Percentiles rank a stretch among this genome's conserved stretches.
These are phyloP conservation scores for Ptilorrhoa leucosticta DNA, from an alignment of 2,113 vertebrate genomes.

Conservation along the genomic window DNA sequence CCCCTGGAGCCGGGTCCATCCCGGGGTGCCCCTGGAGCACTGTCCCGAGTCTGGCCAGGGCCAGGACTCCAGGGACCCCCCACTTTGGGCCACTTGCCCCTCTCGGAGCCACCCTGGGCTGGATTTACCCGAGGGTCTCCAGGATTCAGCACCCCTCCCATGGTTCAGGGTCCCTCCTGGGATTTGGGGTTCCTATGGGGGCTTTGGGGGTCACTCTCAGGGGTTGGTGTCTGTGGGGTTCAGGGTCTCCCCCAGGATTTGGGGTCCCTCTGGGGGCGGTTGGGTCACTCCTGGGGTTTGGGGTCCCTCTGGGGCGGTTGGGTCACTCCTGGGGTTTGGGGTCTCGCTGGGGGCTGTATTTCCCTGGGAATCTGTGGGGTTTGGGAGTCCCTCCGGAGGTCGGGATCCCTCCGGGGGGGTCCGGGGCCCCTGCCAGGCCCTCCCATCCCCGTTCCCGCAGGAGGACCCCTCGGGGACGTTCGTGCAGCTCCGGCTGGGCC, in stretches of 20 bases:
- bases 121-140: neutral
- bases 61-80: neutral
- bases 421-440: neutral
- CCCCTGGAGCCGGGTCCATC: neutral
- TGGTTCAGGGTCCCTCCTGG: neutral
- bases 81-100: neutral
- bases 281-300: neutral
- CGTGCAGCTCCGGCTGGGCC: neutral
- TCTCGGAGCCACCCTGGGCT: neutral
- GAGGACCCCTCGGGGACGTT: neutral
- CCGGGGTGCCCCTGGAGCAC: neutral
- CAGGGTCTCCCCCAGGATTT: neutral
- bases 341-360: fast-evolving
- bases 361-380: neutral
- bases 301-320: neutral
- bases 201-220: neutral
- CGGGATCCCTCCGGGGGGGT: fast-evolving
- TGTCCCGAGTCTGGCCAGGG: too few relatives aligned
- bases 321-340: neutral
- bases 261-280: neutral
- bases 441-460: neutral
- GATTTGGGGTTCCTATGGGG: neutral
- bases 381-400: neutral
- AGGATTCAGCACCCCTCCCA: neutral
- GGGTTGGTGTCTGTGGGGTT: fast-evolving